phyloP scores from a whole-genome alignment of 2,888 invertebrate species.

The Thumatha senex region DNA sequence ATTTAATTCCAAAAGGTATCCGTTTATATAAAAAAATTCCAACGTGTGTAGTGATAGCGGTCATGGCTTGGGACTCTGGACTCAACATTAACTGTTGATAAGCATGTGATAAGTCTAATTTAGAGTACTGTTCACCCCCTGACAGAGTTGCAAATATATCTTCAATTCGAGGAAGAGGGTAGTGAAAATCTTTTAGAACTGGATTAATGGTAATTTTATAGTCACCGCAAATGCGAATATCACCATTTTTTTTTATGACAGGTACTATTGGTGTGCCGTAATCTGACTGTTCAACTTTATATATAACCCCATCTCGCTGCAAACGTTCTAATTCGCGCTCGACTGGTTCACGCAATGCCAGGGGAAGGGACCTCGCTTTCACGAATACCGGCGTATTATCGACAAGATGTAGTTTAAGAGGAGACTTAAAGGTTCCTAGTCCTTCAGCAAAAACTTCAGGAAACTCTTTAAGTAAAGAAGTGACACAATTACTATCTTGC shows the following conservation, averaged over 20 bases:
- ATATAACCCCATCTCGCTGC: no score
- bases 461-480: neutral
- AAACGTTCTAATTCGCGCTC: no score
- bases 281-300: no score
- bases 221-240: neutral
- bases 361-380: no score
- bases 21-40: constrained; percentile 14
- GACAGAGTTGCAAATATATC: neutral
- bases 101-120: constrained; percentile 8
- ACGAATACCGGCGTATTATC: no score
- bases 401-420: no score
- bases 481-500: neutral
- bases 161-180: no score
- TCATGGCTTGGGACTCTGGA: constrained; percentile 8
- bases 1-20: constrained; percentile 10
- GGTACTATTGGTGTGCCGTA: no score
- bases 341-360: no score
- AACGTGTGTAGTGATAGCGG: constrained; percentile 7
- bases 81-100: constrained; percentile 7
- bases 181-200: no score
- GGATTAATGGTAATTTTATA: no score
- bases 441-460: neutral
- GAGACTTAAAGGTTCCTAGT: neutral
- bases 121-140: constrained; percentile 3
- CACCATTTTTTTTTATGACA: neutral